Conservation (phyloP, 2,113 vertebrate species). For the Glaucidium brasilianum region DNA sequence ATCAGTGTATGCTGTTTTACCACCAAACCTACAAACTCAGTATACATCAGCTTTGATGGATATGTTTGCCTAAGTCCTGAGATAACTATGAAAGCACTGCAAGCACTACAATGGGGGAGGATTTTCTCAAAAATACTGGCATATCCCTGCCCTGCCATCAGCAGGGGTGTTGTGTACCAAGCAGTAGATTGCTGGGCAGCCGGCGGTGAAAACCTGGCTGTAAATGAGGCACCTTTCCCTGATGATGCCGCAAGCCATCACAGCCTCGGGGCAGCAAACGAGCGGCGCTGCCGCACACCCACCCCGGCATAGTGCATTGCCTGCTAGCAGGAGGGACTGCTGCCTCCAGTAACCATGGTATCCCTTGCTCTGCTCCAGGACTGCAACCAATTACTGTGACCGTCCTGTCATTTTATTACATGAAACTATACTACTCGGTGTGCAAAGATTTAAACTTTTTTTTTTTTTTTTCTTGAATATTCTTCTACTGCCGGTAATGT, state of each 20-base stretch:
- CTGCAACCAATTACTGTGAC: background rate
- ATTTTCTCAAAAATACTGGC: background rate
- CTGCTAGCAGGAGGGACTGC: background rate
- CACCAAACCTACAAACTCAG: background rate
- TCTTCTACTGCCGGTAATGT: constrained; percentile 63
- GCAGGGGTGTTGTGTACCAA: rapidly evolving
- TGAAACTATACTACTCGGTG: background rate
- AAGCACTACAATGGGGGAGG: background rate
- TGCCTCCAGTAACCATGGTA: background rate
- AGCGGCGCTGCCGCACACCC: rapidly evolving
- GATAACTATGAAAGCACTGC: background rate
- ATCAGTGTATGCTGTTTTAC: background rate
- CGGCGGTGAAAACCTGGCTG: background rate
- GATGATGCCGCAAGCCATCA: background rate
- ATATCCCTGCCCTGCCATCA: background rate
- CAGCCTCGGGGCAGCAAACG: background rate
- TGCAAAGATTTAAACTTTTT: background rate
- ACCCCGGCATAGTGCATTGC: background rate
- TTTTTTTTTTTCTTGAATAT: constrained; percentile 10
- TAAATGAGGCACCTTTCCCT: background rate
- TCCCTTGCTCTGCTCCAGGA: background rate
- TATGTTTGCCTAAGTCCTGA: background rate
- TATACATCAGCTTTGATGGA: background rate
- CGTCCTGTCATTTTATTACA: background rate
- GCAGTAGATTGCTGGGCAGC: background rate